These are phyloP conservation scores for Siphlonurus alternatus DNA, from an alignment of 2,888 invertebrate species.

Conservation along the genomic window DNA sequence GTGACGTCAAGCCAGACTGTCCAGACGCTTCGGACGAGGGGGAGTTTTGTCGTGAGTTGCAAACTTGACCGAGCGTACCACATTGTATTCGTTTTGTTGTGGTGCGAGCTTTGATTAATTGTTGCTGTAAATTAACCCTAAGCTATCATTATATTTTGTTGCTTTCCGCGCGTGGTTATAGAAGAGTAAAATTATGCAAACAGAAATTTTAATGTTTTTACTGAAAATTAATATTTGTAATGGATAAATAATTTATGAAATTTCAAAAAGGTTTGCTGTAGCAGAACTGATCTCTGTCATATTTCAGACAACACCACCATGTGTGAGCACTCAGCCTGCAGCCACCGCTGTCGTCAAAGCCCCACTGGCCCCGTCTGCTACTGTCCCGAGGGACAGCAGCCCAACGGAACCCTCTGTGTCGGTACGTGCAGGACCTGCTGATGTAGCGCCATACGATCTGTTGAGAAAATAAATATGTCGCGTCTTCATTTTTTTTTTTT, in stretches of 20 bases:
- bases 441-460: too few relatives aligned
- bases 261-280: too few relatives aligned
- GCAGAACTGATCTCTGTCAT: background rate
- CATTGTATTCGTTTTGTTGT: background rate
- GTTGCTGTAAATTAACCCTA: too few relatives aligned
- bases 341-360: slow-evolving; percentile 51
- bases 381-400: slow-evolving; percentile 49
- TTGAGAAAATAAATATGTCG: too few relatives aligned
- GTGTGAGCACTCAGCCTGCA: slow-evolving; percentile 39
- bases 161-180: too few relatives aligned
- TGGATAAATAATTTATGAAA: too few relatives aligned
- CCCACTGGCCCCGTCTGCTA: slow-evolving; percentile 54
- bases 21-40: slow-evolving; percentile 55
- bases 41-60: slow-evolving; percentile 40
- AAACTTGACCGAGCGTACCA: background rate
- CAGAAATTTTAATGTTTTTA: too few relatives aligned
- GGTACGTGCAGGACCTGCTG: slow-evolving; percentile 24
- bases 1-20: slow-evolving; percentile 50
- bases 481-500: too few relatives aligned
- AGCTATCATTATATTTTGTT: too few relatives aligned
- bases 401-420: slow-evolving; percentile 42
- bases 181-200: too few relatives aligned
- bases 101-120: too few relatives aligned
- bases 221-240: too few relatives aligned
- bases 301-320: slow-evolving; percentile 26